phyloP scores from a whole-genome alignment of 2,797 vertebrate species.

The Acestrorhynchus altus region DNA sequence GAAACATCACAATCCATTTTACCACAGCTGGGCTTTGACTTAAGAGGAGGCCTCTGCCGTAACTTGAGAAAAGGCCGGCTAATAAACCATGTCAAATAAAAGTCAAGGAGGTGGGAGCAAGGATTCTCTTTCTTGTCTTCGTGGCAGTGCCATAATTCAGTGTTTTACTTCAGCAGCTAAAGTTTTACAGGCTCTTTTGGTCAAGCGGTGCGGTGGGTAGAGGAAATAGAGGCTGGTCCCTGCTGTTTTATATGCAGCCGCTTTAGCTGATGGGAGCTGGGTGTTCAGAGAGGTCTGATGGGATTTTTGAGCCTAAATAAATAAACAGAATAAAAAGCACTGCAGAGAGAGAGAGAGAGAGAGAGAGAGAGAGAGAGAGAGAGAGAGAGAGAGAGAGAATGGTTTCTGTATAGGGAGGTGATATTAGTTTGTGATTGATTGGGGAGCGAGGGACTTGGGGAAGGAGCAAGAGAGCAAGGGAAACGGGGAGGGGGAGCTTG shows the following conservation, averaged over 20 bases:
- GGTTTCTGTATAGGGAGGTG: slow-evolving; percentile 70
- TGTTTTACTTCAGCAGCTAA: slow-evolving; percentile 19
- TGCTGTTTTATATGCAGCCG: slow-evolving; percentile 70
- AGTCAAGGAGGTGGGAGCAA: slow-evolving; percentile 29
- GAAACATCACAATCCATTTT: slow-evolving; percentile 36
- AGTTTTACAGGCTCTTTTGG: slow-evolving; percentile 23
- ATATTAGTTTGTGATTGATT: slow-evolving; percentile 82
- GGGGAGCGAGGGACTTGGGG: slow-evolving; percentile 73
- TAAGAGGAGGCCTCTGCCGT: slow-evolving; percentile 2
- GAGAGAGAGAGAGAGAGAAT: slow-evolving; percentile 56
- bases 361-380: slow-evolving; percentile 57
- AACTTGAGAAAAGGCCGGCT: slow-evolving; percentile 5
- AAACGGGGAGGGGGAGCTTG: slow-evolving; percentile 16
- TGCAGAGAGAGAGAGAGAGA: slow-evolving; percentile 57
- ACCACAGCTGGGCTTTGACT: slow-evolving; percentile 8
- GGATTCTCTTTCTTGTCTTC: slow-evolving; percentile 12
- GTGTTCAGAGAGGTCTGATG: slow-evolving; percentile 67
- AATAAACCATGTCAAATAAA: slow-evolving; percentile 18
- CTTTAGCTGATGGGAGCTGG: slow-evolving; percentile 63
- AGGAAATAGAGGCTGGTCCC: slow-evolving; percentile 29
- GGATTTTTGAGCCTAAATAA: slow-evolving; percentile 75
- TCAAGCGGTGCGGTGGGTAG: slow-evolving; percentile 61
- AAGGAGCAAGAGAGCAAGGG: slow-evolving; percentile 49
- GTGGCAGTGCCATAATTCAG: slow-evolving; percentile 19
- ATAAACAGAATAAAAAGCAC: slow-evolving; percentile 75